Conservation (phyloP, 2,888 invertebrate species). For the Desoria tigrina region DNA sequence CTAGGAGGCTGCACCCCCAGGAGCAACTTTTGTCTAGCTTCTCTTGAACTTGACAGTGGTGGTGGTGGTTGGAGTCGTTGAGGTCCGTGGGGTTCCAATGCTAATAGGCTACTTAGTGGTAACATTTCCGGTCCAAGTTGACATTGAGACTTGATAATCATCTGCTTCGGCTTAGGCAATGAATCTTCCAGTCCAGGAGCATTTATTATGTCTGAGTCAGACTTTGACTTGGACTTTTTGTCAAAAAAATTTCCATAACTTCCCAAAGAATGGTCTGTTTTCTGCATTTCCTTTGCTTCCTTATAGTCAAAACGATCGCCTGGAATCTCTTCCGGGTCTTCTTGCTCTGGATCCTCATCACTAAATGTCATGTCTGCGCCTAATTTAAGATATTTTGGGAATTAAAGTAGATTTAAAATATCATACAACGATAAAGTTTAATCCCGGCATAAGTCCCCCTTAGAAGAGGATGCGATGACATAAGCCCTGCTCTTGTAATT, state of each 20-base stretch:
- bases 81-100: background rate
- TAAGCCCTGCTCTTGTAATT: too few species aligned
- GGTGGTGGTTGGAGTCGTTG: background rate
- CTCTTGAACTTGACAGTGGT: slow-evolving; percentile 16
- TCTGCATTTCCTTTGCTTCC: background rate
- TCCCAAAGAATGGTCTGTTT: background rate
- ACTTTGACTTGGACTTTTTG: slow-evolving; percentile 30
- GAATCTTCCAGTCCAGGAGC: background rate
- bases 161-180: background rate
- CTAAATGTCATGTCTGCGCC: slow-evolving; percentile 53
- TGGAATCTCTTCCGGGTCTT: slow-evolving; percentile 24
- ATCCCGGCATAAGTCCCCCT: too few species aligned
- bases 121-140: slow-evolving; percentile 10
- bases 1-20: background rate
- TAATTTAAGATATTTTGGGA: slow-evolving; percentile 18
- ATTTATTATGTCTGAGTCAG: slow-evolving; percentile 32
- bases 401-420: too few species aligned
- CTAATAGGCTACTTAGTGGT: background rate
- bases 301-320: background rate
- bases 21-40: slow-evolving; percentile 1
- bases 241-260: slow-evolving; percentile 2
- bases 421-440: too few species aligned
- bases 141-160: slow-evolving; percentile 10
- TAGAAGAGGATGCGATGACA: too few species aligned
- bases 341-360: slow-evolving; percentile 52